These are phyloP conservation scores for Bombylius major DNA, from an alignment of 2,888 invertebrate species.

Conservation along the genomic window DNA sequence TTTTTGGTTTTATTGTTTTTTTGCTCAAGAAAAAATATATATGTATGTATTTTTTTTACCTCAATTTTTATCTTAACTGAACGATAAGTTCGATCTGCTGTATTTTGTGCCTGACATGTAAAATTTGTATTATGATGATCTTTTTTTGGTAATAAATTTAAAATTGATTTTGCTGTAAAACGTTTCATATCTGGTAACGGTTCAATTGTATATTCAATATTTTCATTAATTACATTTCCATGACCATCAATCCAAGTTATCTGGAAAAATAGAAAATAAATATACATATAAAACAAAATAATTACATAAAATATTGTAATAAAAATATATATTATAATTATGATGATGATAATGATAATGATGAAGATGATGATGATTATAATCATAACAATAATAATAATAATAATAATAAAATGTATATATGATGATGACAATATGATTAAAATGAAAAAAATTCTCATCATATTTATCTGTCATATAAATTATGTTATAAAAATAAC, in stretches of 20 bases:
- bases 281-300: neutral
- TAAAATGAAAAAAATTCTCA: too few relatives aligned
- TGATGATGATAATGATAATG: too few relatives aligned
- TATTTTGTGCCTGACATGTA: constrained; percentile 85
- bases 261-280: constrained; percentile 35
- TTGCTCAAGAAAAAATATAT: too few relatives aligned
- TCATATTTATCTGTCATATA: too few relatives aligned
- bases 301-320: neutral
- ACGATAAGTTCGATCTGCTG: constrained; percentile 75
- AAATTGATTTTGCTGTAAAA: constrained; percentile 70
- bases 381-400: neutral
- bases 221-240: constrained; percentile 69
- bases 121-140: constrained; percentile 84
- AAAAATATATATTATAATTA: neutral
- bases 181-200: constrained; percentile 66
- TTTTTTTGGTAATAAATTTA: constrained; percentile 72
- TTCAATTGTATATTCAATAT: constrained; percentile 64
- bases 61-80: constrained; percentile 69
- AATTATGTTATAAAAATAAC: too few relatives aligned
- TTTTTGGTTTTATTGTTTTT: too few relatives aligned
- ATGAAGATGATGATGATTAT: neutral
- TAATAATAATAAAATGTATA: neutral
- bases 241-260: constrained; percentile 88
- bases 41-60: constrained; percentile 40
- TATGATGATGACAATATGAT: too few relatives aligned